phyloP scores from a whole-genome alignment of 2,113 vertebrate species.

The Aegypius monachus region DNA sequence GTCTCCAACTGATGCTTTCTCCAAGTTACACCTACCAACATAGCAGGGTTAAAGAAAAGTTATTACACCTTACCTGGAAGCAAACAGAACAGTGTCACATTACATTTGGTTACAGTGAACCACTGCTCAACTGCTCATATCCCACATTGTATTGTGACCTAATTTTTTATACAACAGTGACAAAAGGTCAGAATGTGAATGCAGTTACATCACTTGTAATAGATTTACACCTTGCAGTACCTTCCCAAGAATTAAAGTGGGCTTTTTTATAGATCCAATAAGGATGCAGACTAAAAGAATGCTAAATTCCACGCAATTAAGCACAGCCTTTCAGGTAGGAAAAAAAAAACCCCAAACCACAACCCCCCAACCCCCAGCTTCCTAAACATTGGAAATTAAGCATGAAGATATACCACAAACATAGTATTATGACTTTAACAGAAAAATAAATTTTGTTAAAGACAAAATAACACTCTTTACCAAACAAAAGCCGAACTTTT shows the following conservation, averaged over 20 bases:
- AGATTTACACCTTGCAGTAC: not conserved
- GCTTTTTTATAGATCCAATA: not conserved
- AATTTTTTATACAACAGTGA: not conserved
- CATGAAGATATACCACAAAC: not conserved
- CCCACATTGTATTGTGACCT: not conserved
- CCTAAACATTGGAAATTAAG: not conserved
- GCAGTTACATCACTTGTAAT: not conserved
- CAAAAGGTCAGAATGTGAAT: not conserved
- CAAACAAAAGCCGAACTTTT: not conserved
- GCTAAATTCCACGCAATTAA: not conserved
- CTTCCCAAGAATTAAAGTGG: not conserved
- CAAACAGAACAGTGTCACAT: not conserved
- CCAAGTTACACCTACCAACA: not conserved
- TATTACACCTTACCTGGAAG: not conserved
- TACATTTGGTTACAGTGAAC: not conserved
- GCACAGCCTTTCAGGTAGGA: not conserved
- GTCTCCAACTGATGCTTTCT: not conserved
- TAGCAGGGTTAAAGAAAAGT: not conserved
- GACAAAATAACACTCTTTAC: not conserved
- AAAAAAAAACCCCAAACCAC: not conserved
- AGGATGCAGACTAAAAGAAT: not conserved
- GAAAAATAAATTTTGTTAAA: not conserved
- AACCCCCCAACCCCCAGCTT: not conserved
- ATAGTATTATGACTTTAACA: not conserved
- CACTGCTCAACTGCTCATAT: not conserved